Base-by-base conservation (phyloP, 92 coral and sea anemone genomes). In the Epizoanthus scotinus region DNA sequence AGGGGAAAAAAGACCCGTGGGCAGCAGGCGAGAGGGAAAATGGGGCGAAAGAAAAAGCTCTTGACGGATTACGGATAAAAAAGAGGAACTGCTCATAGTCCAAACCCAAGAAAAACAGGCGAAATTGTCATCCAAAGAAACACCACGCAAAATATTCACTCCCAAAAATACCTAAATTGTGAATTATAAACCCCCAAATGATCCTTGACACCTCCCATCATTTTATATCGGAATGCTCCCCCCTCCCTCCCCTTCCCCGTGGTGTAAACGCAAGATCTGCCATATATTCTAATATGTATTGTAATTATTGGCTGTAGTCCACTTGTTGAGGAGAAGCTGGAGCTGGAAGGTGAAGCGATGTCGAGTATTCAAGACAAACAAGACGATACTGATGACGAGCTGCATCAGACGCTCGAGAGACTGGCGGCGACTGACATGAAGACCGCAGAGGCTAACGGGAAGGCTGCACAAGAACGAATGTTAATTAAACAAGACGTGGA, bases 261-360 rank as follows among this genome's bases (percentile, higher is more conserved):
- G 40, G 72, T 12, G 25, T 9, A 42, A 5, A 6, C 29, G 18
- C 10, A 7, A 40, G 12, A 34, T 40, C 12, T 6, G 22, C 24
- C 17, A 18, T 27, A 18, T n/a, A 54, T 49, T 72, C 24, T 57
- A 15, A 65, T 17, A 25, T 27, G 27, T 78, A 25, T 20, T 58
- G 2, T 49, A 61, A 49, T 63, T n/a, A 10, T 50, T 36, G 19
- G 29, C 34, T 86, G 0, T 63, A 95, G 99, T 91, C 99, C 99
- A 8, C 87, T 95, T 22, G 99, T 95, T 65, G 95, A 93, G 55
- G 99, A 95, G 70, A 95, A 95, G 78, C 95, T 95, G n/a, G 99
- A 93, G 36, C 72, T 95, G 26, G 99, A 95, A 73, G 95, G 94
- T 8, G 93, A 91, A 55, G 99, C 99, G n/a, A 95, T 95, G 95